Percentiles rank a stretch among this genome's conserved stretches.
These are phyloP conservation scores for Leptopilina myrica DNA, from an alignment of 2,888 invertebrate species.

Conservation along the genomic window DNA sequence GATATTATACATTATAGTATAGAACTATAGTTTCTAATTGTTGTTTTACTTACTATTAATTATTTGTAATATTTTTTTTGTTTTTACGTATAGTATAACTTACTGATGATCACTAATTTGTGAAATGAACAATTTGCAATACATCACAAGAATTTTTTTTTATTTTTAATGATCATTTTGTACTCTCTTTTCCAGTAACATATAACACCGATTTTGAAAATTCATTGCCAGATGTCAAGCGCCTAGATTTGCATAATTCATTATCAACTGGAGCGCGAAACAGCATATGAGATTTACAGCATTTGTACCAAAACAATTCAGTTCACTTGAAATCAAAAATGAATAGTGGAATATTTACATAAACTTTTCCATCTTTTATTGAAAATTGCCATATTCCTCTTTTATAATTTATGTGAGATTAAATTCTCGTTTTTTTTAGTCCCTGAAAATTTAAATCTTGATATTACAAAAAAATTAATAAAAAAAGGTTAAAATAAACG, in stretches of 20 bases:
- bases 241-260: slow-evolving; percentile 57
- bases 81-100: not conserved
- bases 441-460: no score
- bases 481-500: no score
- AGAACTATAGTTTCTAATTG: no score
- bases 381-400: not conserved
- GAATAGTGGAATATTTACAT: not conserved
- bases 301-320: slow-evolving; percentile 15
- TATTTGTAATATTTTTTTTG: no score
- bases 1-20: no score
- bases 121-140: slow-evolving; percentile 25
- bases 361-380: slow-evolving; percentile 3
- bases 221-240: slow-evolving; percentile 47
- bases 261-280: slow-evolving; percentile 48
- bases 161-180: slow-evolving; percentile 19
- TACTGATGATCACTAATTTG: slow-evolving; percentile 26
- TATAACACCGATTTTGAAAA: slow-evolving; percentile 47
- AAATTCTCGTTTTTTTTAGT: not conserved
- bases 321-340: not conserved
- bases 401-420: not conserved
- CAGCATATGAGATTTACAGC: slow-evolving; percentile 49
- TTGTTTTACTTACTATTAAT: no score
- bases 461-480: no score
- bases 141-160: slow-evolving; percentile 22
- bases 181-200: slow-evolving; percentile 13